Conservation (phyloP, 2,888 invertebrate species). For the Cyaniris semiargus region DNA sequence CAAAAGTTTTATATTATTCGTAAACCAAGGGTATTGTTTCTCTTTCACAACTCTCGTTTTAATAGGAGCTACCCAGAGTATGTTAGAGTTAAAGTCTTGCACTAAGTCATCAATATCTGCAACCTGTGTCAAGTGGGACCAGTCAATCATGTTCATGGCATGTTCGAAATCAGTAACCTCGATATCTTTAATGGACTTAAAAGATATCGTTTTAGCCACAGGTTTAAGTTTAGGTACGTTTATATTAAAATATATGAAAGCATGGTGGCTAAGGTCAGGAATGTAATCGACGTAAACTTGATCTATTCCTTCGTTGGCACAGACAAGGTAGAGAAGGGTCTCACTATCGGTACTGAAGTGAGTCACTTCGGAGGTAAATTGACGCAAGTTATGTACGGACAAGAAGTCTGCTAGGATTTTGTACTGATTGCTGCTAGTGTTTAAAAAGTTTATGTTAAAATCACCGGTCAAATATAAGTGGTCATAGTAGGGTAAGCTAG, state of each 20-base stretch:
- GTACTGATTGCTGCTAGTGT: background rate
- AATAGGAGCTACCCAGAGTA: background rate
- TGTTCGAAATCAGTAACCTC: background rate
- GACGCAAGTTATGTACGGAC: background rate
- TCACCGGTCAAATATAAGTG: background rate
- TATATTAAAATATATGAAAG: background rate
- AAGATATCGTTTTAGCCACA: background rate
- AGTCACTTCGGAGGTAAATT: background rate
- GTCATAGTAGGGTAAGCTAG: background rate
- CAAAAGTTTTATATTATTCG: conserved; percentile 30
- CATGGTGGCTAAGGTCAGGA: background rate
- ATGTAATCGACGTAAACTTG: conserved; percentile 3
- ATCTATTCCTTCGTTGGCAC: background rate
- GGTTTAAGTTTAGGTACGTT: background rate
- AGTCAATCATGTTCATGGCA: background rate
- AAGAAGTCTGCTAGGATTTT: background rate
- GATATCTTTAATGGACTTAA: background rate
- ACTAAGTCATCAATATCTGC: background rate
- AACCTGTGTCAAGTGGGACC: background rate
- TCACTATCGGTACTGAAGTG: background rate
- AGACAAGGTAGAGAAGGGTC: background rate
- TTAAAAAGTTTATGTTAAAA: background rate
- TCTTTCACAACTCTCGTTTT: background rate
- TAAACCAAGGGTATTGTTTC: conserved; percentile 29
- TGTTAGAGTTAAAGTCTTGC: background rate